Base-by-base conservation (phyloP, 2,888 invertebrate genomes). In the Cremastobaeus sp. region DNA sequence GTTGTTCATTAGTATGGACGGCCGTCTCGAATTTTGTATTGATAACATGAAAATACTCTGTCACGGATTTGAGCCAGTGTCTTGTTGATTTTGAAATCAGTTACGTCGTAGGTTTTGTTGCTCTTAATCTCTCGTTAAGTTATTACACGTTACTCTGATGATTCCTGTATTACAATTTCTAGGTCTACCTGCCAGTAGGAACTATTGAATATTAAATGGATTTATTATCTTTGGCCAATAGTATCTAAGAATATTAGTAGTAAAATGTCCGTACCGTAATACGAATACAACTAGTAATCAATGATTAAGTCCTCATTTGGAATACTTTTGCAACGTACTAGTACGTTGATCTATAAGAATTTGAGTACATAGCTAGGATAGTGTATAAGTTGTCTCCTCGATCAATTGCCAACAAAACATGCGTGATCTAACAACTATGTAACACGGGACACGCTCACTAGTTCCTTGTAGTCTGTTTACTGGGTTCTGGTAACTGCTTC, bases 1-100 rank as follows among this genome's bases (percentile, higher is more conserved):
- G 59, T 66, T 72, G 72, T 72, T 72, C 54, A 72, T 59, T 72
- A 66, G 72, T 72, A 74, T 65, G 74, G 74, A 69, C 74, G 69
- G 74, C 64, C 68, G 59, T 69, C 32, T 74, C 60, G 74, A 69
- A 74, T 69, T 70, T 69, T 74, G 74, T 70, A 74, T 66, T 39
- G 72, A 48, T 66, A 60, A 72, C 72, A 72, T 65, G 72, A 72
- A 66, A 65, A 72, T 72, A 65, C 59, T 70, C 69, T 70, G 74
- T 74, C 74, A 69, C 74, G 70, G 74, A 74, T 74, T 74, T 70
- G 65, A 55, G 70, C 69, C 57, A 50, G 54, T 60, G 37, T 60
- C 21, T 64, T 55, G 25, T 47, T 62, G 30, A 47, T 47, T 54
- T 57, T 41, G 20, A 37, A 35, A 54, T 34, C 15, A 54, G n/a